These are phyloP conservation scores for Andrena cerasifolii DNA, from an alignment of 1,140 invertebrate genomes.

Conservation along the genomic window DNA sequence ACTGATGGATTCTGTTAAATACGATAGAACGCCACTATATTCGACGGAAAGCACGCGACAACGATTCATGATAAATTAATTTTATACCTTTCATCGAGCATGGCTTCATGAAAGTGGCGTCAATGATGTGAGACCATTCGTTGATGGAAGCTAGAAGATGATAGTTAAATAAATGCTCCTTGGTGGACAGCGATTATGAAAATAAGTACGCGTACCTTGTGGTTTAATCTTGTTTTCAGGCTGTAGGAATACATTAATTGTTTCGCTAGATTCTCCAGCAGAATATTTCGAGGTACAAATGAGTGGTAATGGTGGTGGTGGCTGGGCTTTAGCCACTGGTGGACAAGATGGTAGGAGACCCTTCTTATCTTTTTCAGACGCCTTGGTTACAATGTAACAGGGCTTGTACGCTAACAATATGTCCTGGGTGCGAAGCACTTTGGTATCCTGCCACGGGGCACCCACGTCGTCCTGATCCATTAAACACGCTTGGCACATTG, in stretches of 20 bases:
- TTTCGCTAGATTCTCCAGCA: neutral
- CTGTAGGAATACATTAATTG: conserved; percentile 6
- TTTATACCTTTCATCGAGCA: conserved; percentile 46
- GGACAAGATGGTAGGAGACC: neutral
- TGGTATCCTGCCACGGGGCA: conserved; percentile 3
- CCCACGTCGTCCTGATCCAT: neutral
- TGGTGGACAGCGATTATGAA: neutral
- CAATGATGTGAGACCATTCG: conserved; percentile 55
- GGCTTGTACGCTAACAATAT: conserved; percentile 66
- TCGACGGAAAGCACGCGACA: neutral
- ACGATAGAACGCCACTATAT: neutral
- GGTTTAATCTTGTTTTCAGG: neutral
- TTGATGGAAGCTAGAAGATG: conserved; percentile 48
- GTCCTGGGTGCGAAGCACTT: conserved; percentile 57
- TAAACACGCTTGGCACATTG: conserved; percentile 45
- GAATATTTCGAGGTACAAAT: neutral
- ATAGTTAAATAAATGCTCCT: neutral
- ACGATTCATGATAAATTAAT: neutral
- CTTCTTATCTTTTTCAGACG: conserved; percentile 6
- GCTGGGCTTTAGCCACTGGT: neutral
- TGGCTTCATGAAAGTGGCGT: conserved; percentile 41
- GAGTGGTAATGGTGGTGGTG: too few relatives aligned
- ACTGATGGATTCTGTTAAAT: conserved; percentile 42
- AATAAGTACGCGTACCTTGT: conserved; percentile 19
- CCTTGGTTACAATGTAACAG: conserved; percentile 46